Conservation (phyloP, 2,888 invertebrate species). For the Tetanocera ferruginea region DNA sequence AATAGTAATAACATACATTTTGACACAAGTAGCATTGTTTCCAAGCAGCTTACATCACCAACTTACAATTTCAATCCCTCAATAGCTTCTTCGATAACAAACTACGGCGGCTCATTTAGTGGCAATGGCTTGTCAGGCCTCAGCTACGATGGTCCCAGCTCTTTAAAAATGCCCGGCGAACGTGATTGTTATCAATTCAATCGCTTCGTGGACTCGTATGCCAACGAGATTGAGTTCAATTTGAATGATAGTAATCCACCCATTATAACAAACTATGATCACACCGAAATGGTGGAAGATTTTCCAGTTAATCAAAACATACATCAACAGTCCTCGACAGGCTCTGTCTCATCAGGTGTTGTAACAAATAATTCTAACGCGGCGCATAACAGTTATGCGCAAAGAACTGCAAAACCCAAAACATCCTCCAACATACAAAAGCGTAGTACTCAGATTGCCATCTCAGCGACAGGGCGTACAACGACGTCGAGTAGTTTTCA, state of each 20-base stretch:
- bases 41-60: slow-evolving; percentile 45
- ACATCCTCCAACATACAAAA: slow-evolving; percentile 61
- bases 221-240: slow-evolving; percentile 60
- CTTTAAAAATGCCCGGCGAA: slow-evolving; percentile 64
- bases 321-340: slow-evolving; percentile 50
- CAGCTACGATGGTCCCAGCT: slow-evolving; percentile 61
- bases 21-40: slow-evolving; percentile 28
- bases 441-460: slow-evolving; percentile 57
- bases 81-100: slow-evolving; percentile 48
- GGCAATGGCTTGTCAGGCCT: slow-evolving; percentile 52
- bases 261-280: slow-evolving; percentile 66
- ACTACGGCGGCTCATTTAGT: slow-evolving; percentile 50
- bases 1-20: slow-evolving; percentile 29
- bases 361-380: background rate
- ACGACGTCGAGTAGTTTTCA: slow-evolving; percentile 50
- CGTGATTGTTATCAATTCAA: slow-evolving; percentile 61
- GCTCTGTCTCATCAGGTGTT: background rate
- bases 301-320: slow-evolving; percentile 67
- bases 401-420: slow-evolving; percentile 62
- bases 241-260: slow-evolving; percentile 66
- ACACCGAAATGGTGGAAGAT: slow-evolving; percentile 68
- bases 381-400: slow-evolving; percentile 48
- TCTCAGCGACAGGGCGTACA: slow-evolving; percentile 48
- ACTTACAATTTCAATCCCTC: slow-evolving; percentile 48
- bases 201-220: slow-evolving; percentile 52